Base-by-base conservation (phyloP, 2,113 vertebrate genomes). In the Lycaon pictus region DNA sequence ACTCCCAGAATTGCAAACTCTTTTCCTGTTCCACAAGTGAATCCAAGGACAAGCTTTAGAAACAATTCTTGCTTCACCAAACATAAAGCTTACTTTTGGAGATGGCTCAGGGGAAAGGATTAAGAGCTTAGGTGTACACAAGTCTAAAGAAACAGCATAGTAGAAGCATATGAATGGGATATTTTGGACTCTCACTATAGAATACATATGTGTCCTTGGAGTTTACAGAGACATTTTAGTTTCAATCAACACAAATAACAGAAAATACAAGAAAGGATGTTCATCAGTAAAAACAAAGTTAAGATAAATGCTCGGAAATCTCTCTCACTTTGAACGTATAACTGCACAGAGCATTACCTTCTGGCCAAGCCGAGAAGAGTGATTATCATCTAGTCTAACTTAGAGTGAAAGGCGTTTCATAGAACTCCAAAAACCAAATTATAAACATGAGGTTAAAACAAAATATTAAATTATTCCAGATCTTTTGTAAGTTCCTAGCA, bases 41-140 rank as follows among this genome's bases (percentile, higher is more conserved):
- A 80, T 98, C 97, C 97, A 98, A 98, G 97, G 98, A 94, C 95
- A 97, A 94, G 96, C 97, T 98, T 98, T 80, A 98, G 97, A 97
- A 97, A 97, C 77, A 98, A 97, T 98, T 96, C 93, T 96, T 96
- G 85, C 82, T 96, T 98, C 95, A 98, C 72, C 77, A 95, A 97
- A 97, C 95, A 96, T 69, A 82, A 98, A 96, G 80, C 74, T 91
- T 90, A 67, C 94, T 97, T 97, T 96, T 98, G 97, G 97, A 98
- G 96, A 98, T 95, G 90, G 92, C 96, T 98, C 97, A 96, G 88
- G 97, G 97, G 88, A 96, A 97, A 97, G 97, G 98, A 98, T 98
- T 98, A 98, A 98, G 93, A 98, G 98, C 97, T 98, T 98, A 98
- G 98, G 94, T 98, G 97, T 98, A 97, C 97, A 93, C 93, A 97